A percentile compares a stretch with the other conserved stretches of the same genome.
Conservation (phyloP, 2,113 vertebrate genomes). For the Chloebia gouldiae region DNA sequence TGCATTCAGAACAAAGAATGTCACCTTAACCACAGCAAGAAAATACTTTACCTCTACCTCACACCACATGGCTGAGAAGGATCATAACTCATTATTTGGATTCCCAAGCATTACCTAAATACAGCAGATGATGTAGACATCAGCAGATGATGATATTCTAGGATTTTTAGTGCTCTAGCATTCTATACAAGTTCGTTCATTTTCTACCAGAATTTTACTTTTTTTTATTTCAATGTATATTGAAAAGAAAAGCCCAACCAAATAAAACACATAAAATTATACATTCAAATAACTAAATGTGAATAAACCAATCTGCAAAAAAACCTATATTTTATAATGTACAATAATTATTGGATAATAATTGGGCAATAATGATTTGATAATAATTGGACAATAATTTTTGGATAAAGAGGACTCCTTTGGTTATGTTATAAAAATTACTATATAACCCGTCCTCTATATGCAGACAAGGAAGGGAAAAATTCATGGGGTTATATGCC, state of each 20-base stretch:
- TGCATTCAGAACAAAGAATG: not conserved
- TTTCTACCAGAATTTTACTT: not conserved
- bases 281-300: not conserved
- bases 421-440: not conserved
- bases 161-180: not conserved
- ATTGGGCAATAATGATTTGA: no score
- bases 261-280: not conserved
- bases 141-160: not conserved
- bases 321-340: not conserved
- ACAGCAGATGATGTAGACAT: not conserved
- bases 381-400: not conserved
- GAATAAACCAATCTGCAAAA: not conserved
- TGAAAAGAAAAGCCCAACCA: not conserved
- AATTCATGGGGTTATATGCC: rapidly evolving
- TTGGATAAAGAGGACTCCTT: not conserved
- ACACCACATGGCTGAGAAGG: not conserved
- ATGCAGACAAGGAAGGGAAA: not conserved
- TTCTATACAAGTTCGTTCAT: not conserved
- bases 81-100: not conserved
- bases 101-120: not conserved
- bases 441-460: not conserved
- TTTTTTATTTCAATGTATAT: not conserved
- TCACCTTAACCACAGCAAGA: not conserved
- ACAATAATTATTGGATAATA: not conserved
- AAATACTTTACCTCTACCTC: not conserved